Conservation (phyloP, 2,113 vertebrate genomes). For the Sarotherodon lohbergeri region DNA sequence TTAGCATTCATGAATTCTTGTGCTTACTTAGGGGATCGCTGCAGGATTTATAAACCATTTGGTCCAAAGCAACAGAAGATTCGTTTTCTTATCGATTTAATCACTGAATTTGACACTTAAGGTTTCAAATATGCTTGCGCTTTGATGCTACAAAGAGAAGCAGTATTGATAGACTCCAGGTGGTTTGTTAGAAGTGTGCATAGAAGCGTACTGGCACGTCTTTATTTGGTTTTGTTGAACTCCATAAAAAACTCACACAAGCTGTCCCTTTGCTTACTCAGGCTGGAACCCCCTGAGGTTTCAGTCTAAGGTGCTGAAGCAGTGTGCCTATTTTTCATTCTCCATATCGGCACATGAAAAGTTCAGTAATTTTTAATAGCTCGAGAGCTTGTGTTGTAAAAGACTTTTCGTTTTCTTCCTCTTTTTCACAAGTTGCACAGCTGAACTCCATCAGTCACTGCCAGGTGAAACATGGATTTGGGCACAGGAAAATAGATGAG, state of each 20-base stretch:
- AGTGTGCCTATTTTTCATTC: conserved; percentile 34
- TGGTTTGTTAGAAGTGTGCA: neutral
- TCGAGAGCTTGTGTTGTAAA: neutral
- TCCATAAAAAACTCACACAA: neutral
- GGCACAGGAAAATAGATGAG: neutral
- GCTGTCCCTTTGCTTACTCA: neutral
- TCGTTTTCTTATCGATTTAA: conserved; percentile 46
- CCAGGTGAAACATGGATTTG: conserved; percentile 24
- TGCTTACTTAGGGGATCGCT: conserved; percentile 45
- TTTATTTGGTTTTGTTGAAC: neutral
- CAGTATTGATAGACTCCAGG: conserved; percentile 10
- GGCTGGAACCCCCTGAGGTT: neutral
- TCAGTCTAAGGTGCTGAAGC: neutral
- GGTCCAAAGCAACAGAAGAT: conserved; percentile 45
- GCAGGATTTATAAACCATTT: conserved; percentile 56
- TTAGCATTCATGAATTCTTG: conserved; percentile 56
- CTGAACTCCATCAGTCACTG: conserved; percentile 49
- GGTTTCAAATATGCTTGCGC: conserved; percentile 19
- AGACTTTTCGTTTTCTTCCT: neutral
- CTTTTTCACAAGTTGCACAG: neutral
- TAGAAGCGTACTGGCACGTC: neutral
- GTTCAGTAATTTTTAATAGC: conserved; percentile 15
- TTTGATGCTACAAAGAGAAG: neutral
- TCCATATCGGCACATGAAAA: conserved; percentile 5
- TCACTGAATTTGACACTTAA: conserved; percentile 36